Evolutionary conservation across 2,113 vertebrate genomes (phyloP).

Genomic region (Myrmophylax atrothorax): DNA sequence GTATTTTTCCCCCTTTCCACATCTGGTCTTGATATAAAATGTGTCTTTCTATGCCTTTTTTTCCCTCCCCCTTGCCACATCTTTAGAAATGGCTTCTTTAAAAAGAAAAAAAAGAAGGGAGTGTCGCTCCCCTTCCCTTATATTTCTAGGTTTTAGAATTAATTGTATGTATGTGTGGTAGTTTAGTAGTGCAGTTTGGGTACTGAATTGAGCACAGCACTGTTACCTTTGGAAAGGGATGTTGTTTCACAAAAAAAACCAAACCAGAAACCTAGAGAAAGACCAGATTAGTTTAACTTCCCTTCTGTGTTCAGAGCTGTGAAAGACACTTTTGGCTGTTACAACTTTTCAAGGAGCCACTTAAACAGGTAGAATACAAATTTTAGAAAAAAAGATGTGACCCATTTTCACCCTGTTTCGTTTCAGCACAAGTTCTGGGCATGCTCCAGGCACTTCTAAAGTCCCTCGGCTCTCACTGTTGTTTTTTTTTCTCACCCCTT

Average conservation of each 20-base stretch:
- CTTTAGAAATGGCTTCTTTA: neutral
- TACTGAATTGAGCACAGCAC: neutral
- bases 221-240: neutral
- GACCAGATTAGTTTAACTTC: neutral
- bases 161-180: neutral
- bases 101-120: neutral
- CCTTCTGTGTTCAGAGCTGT: neutral
- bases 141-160: neutral
- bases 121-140: neutral
- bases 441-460: neutral
- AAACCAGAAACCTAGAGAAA: neutral
- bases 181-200: neutral
- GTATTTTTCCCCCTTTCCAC: neutral
- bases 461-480: neutral
- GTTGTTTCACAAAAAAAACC: neutral
- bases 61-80: neutral
- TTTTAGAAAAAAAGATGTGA: neutral
- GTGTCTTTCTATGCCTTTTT: neutral
- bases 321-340: neutral
- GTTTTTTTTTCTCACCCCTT: neutral
- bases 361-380: conserved; percentile 32
- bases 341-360: neutral
- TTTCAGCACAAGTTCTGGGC: neutral
- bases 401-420: neutral
- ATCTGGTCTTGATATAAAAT: conserved; percentile 58